phyloP scores from a whole-genome alignment of 2,797 vertebrate genomes.

The Megalops cyprinoides region DNA sequence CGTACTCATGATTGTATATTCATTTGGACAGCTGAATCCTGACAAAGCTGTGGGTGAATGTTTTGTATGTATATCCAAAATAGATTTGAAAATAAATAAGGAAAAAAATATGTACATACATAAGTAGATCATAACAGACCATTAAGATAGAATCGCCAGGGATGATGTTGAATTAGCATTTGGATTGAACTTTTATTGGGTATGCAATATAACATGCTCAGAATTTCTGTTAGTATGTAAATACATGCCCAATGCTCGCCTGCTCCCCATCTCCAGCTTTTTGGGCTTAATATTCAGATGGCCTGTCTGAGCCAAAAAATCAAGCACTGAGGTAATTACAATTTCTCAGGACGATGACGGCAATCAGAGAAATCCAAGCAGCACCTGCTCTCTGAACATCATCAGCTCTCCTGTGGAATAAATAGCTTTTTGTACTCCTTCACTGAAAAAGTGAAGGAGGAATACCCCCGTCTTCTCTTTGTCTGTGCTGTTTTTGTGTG shows the following conservation, averaged over 20 bases:
- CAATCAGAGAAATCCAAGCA: constrained; percentile 36
- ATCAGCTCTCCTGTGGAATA: neutral
- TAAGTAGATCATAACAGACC: neutral
- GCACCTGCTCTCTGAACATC: constrained; percentile 34
- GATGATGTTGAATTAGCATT: neutral
- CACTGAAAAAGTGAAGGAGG: neutral
- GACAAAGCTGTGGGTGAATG: too few species aligned
- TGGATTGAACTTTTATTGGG: neutral
- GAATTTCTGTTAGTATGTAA: constrained; percentile 3
- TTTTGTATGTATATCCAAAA: too few species aligned
- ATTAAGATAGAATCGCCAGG: neutral
- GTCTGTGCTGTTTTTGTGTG: neutral
- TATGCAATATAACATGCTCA: neutral
- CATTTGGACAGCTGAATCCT: too few species aligned
- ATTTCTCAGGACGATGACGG: constrained; percentile 30
- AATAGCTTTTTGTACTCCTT: constrained; percentile 18
- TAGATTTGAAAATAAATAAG: neutral
- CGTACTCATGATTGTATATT: too few species aligned
- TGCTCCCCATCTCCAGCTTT: constrained; percentile 21
- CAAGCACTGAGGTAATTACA: constrained; percentile 34
- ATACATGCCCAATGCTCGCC: neutral
- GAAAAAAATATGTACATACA: neutral
- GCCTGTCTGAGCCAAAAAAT: constrained; percentile 33
- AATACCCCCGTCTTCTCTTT: neutral
- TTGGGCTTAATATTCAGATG: constrained; percentile 26